These are phyloP conservation scores for Orycteropus afer DNA, from an alignment of 2,113 vertebrate genomes.

Conservation along the genomic window DNA sequence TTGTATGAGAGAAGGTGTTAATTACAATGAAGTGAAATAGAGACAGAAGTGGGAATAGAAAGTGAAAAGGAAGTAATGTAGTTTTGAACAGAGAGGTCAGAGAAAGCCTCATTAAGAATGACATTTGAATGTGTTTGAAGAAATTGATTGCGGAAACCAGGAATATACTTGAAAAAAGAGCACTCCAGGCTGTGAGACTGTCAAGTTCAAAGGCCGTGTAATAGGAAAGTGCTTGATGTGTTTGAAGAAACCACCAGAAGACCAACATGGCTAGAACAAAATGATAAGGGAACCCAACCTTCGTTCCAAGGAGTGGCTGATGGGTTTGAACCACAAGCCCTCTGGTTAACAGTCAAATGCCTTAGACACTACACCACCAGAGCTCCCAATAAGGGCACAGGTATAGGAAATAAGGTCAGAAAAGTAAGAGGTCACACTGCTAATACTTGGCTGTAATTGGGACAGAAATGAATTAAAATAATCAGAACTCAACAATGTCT, in stretches of 20 bases:
- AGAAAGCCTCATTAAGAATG: background rate
- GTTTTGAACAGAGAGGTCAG: background rate
- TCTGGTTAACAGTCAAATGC: too few species aligned
- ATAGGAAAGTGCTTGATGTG: background rate
- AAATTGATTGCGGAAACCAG: background rate
- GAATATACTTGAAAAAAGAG: background rate
- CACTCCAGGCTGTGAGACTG: background rate
- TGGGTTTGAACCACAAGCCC: too few species aligned
- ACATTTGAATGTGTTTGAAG: background rate
- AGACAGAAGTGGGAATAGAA: background rate
- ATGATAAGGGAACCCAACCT: rapidly evolving
- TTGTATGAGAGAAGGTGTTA: background rate
- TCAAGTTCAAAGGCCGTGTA: background rate
- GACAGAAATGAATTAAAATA: background rate
- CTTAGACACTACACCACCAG: too few species aligned
- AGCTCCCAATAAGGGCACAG: too few species aligned
- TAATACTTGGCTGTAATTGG: background rate
- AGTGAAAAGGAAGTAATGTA: background rate
- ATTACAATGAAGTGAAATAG: background rate
- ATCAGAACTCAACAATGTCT: background rate
- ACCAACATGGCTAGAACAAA: background rate
- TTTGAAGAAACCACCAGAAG: background rate
- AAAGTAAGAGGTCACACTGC: background rate
- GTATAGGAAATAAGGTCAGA: background rate
- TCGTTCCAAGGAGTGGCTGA: too few species aligned